These are phyloP conservation scores for Bombus affinis DNA, from an alignment of 1,140 invertebrate genomes.

Conservation along the genomic window DNA sequence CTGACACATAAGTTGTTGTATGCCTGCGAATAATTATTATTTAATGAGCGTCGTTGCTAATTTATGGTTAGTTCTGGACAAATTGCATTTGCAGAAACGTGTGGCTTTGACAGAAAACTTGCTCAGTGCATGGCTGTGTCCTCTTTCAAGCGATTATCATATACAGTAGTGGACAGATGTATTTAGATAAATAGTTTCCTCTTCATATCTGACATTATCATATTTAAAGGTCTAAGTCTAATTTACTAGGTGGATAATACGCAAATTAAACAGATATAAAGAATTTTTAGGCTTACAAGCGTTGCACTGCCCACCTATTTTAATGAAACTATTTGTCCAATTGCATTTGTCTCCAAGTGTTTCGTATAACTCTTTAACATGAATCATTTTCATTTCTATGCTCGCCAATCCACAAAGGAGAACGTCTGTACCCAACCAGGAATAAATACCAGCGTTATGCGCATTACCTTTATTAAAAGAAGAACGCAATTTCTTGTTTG, in stretches of 20 bases:
- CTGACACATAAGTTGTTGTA: slow-evolving; percentile 34
- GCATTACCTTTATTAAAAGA: slow-evolving; percentile 71
- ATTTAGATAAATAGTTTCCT: neutral
- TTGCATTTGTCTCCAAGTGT: slow-evolving; percentile 34
- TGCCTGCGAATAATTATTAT: slow-evolving; percentile 49
- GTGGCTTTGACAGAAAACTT: slow-evolving; percentile 59
- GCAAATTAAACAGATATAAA: neutral
- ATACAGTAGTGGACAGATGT: slow-evolving; percentile 23
- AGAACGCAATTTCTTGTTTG: slow-evolving; percentile 34
- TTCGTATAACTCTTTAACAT: slow-evolving; percentile 56
- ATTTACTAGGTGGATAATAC: neutral
- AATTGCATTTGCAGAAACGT: slow-evolving; percentile 52
- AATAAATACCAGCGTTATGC: slow-evolving; percentile 77
- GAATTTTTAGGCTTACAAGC: neutral
- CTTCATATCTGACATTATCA: neutral
- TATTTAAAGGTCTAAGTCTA: neutral
- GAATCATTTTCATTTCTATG: slow-evolving; percentile 71
- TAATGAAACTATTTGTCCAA: slow-evolving; percentile 3
- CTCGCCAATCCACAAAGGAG: slow-evolving; percentile 76
- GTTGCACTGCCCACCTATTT: neutral
- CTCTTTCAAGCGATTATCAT: slow-evolving; percentile 59
- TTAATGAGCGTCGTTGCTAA: slow-evolving; percentile 49
- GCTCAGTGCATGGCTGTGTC: slow-evolving; percentile 67
- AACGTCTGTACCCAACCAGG: slow-evolving; percentile 75
- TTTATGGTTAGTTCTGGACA: slow-evolving; percentile 53